Conservation (phyloP, 2,797 vertebrate species). For the Esox lucius region DNA sequence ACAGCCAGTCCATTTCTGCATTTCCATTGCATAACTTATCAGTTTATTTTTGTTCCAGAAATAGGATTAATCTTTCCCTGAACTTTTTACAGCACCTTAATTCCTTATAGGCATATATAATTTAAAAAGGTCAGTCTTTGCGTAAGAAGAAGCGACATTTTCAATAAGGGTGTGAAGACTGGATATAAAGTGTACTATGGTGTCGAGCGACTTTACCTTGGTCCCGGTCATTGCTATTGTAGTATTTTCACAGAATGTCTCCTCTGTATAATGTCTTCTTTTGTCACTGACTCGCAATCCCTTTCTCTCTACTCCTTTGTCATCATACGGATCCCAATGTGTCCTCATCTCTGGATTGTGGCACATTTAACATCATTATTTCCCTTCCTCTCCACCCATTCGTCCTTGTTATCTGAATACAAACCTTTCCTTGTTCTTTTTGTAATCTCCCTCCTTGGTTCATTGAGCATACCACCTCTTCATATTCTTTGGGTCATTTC, state of each 20-base stretch:
- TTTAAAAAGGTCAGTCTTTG: too few species aligned
- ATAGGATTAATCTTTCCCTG: too few species aligned
- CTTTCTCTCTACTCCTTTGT: conserved; percentile 1
- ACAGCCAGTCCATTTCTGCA: too few species aligned
- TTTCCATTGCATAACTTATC: too few species aligned
- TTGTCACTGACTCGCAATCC: conserved; percentile 24
- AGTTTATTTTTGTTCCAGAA: too few species aligned
- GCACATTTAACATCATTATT: neutral
- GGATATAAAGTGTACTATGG: too few species aligned
- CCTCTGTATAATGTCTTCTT: conserved; percentile 2
- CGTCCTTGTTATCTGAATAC: neutral
- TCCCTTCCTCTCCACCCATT: neutral
- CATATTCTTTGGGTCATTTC: conserved; percentile 27
- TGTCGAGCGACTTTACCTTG: neutral
- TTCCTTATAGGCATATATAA: too few species aligned
- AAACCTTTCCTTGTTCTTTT: neutral
- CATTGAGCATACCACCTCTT: conserved; percentile 11
- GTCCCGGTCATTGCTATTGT: neutral
- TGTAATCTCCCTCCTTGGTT: conserved; percentile 2
- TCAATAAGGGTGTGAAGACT: too few species aligned
- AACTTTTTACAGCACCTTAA: too few species aligned
- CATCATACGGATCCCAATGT: neutral
- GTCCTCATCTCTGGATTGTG: neutral
- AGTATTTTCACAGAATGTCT: neutral
- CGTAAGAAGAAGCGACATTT: too few species aligned